A percentile compares a stretch with the other conserved stretches of the same genome.
Evolutionary conservation across 2,797 vertebrate genomes (phyloP).

Genomic region (Cyclura pinguis): DNA sequence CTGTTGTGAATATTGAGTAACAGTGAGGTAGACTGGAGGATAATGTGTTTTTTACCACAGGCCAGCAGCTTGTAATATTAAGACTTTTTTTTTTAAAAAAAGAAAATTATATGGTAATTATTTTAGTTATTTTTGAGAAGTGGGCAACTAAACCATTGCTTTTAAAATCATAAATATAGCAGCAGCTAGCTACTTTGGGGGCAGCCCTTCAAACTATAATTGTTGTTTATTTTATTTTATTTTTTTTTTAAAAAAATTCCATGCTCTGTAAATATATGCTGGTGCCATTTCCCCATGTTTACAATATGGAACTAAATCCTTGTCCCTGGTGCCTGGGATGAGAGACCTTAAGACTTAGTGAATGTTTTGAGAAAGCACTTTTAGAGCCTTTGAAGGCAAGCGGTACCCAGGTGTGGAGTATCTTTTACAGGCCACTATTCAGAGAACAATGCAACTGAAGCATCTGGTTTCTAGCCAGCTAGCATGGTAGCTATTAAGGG

Average conservation of each 20-base stretch:
- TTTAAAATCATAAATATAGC: neutral
- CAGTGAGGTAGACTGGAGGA: neutral
- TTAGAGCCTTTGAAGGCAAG: conserved; percentile 30
- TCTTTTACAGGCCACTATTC: conserved; percentile 62
- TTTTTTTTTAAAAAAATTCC: neutral
- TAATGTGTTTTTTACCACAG: neutral
- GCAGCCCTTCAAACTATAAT: neutral
- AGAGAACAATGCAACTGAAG: conserved; percentile 55
- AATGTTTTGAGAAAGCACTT: conserved; percentile 35
- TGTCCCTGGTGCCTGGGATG: conserved; percentile 2
- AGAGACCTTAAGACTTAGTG: neutral
- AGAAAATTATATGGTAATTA: neutral
- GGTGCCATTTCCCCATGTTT: neutral
- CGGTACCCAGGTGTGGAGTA: conserved; percentile 32
- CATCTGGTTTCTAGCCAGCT: conserved; percentile 70
- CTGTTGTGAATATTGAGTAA: neutral
- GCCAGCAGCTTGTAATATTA: neutral
- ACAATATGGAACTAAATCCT: neutral
- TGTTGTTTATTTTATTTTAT: neutral
- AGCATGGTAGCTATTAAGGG: conserved; percentile 49
- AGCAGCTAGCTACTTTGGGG: neutral
- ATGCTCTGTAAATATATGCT: neutral
- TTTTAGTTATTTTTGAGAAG: neutral
- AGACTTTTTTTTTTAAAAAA: neutral
- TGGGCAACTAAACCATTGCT: neutral